Evolutionary conservation across 2,797 vertebrate species (phyloP), one percentile per base, ranked within the genome.

Genomic region (Harpagifer antarcticus): DNA sequence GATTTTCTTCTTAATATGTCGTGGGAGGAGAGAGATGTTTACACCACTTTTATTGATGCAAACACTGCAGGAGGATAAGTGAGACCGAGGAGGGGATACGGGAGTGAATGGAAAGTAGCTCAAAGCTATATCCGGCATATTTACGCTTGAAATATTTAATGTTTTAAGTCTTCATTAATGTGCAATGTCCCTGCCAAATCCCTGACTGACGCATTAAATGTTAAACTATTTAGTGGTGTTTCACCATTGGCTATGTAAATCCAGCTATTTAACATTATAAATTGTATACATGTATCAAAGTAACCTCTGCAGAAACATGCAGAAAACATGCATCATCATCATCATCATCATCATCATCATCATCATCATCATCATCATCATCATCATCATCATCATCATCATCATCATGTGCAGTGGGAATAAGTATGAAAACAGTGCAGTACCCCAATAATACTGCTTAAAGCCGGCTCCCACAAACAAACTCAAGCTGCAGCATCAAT

Each of bases 261-360:
- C 33, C 33, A 37, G 17, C 12, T 49, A 9, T 78, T 42, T 20
- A 15, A 20, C 31, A 40, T 20, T 15, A 13, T 6, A 48, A 17
- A 1, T 17, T 11, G 19, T 57, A 31, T 33, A 17, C 31, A 43
- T 15, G 3, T 33, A n/a, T 72, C 69, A 68, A 20, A 31, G 43
- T 67, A 74, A 76, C 40, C 52, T 84, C 72, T 79, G 77, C 82
- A 88, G 66, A 83, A 89, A 89, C 52, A 70, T 89, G 87, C 82
- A 58, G 87, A 64, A 83, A 89, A 89, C 52, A 70, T 89, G 87
- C 82, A 58, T 66, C 52, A 60, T 72, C 65, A 65, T 90, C 65
- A 65, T 90, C 90, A 92, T 86, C 23, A 23, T 23, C 65, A 65
- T 90, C 90, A 92, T 86, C 23, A 23, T 23, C 65, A 65, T 90